These are phyloP conservation scores for Gyps fulvus DNA, from an alignment of 2,113 vertebrate genomes.

Conservation along the genomic window DNA sequence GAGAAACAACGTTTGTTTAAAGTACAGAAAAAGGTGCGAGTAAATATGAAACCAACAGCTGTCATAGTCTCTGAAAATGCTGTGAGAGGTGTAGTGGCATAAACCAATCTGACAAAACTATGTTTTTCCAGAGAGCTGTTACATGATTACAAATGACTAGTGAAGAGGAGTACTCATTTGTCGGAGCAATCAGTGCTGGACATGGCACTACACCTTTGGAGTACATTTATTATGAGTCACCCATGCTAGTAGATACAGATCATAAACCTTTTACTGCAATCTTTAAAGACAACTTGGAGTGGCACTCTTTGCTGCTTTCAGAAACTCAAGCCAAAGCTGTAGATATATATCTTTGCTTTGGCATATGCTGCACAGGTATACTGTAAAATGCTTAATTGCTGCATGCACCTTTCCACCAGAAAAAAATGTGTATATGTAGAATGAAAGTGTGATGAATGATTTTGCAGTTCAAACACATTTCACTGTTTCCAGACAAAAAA, in stretches of 20 bases:
- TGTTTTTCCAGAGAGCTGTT: slow-evolving; percentile 21
- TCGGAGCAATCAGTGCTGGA: slow-evolving; percentile 32
- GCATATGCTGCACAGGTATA: background rate
- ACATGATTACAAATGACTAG: background rate
- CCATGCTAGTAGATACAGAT: background rate
- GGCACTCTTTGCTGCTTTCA: background rate
- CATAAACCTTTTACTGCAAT: slow-evolving; percentile 45
- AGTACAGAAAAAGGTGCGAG: slow-evolving; percentile 16
- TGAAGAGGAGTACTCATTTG: slow-evolving; percentile 40
- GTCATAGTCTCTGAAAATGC: slow-evolving; percentile 13
- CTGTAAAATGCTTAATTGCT: slow-evolving; percentile 36
- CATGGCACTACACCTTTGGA: slow-evolving; percentile 8
- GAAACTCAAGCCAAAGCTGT: slow-evolving; percentile 5
- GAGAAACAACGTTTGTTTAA: slow-evolving; percentile 28
- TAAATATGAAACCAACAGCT: slow-evolving; percentile 19
- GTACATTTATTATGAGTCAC: slow-evolving; percentile 35
- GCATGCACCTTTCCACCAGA: background rate
- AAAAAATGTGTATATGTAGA: background rate
- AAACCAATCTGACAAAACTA: slow-evolving; percentile 4
- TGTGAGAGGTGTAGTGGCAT: background rate
- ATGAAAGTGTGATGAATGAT: background rate
- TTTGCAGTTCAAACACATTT: background rate
- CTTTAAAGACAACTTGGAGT: slow-evolving; percentile 18
- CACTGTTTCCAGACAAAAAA: background rate
- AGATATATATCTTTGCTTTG: background rate